phyloP scores from a whole-genome alignment of 2,888 invertebrate species.

The Altica lythri region DNA sequence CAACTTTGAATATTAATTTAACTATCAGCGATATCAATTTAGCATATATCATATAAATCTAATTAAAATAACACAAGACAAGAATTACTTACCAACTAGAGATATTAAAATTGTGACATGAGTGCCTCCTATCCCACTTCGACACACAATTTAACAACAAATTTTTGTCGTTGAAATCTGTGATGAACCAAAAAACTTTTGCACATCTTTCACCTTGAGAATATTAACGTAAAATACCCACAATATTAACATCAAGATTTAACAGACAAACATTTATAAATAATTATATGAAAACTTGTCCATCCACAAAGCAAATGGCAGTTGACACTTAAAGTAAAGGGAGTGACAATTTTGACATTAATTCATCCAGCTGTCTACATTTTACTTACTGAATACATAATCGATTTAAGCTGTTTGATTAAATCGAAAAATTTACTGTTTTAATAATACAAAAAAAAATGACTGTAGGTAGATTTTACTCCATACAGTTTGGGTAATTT shows the following conservation, averaged over 20 bases:
- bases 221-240: slow-evolving; percentile 1
- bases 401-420: too few species aligned
- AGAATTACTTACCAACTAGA: slow-evolving; percentile 23
- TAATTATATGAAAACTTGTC: slow-evolving; percentile 5
- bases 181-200: slow-evolving; percentile 2
- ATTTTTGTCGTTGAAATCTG: slow-evolving; percentile 8
- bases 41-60: background rate
- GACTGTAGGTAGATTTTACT: too few species aligned
- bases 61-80: slow-evolving; percentile 5
- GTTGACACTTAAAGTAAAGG: slow-evolving; percentile 17
- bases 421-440: background rate
- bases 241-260: slow-evolving; percentile 7
- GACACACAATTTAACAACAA: slow-evolving; percentile 20
- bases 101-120: slow-evolving; percentile 18
- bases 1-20: too few species aligned
- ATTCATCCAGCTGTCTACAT: background rate
- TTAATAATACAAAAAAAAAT: background rate
- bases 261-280: slow-evolving; percentile 11
- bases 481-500: too few species aligned
- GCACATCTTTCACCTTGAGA: slow-evolving; percentile 19
- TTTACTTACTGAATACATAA: too few species aligned
- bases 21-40: too few species aligned
- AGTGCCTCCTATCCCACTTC: slow-evolving; percentile 24
- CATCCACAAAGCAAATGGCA: slow-evolving; percentile 21
- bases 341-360: slow-evolving; percentile 7